Percentiles rank a stretch among this genome's conserved stretches.
These are phyloP conservation scores for Elegia similella DNA, from an alignment of 2,888 invertebrate species.

Conservation along the genomic window DNA sequence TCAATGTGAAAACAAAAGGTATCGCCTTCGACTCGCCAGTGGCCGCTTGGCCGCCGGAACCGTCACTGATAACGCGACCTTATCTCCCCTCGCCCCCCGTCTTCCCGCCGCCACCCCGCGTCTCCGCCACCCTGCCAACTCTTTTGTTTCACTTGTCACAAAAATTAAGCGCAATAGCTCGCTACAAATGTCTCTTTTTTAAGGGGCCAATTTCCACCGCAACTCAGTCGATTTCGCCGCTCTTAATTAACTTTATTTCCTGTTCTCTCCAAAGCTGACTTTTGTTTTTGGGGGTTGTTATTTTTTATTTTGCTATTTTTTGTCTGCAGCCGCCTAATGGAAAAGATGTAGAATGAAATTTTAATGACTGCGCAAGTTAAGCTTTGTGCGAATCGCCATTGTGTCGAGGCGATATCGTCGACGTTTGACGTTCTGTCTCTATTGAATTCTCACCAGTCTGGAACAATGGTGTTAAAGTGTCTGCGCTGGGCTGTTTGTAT, in stretches of 20 bases:
- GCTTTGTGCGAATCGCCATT: conserved; percentile 71
- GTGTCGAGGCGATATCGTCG: conserved; percentile 54
- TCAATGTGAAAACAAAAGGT: conserved; percentile 79
- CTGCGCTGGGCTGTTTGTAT: neutral
- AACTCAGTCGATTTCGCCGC: conserved; percentile 81
- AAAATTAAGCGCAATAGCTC: conserved; percentile 81
- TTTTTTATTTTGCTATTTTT: conserved; percentile 77
- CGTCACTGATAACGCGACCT: conserved; percentile 69
- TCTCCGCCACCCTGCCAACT: conserved; percentile 65
- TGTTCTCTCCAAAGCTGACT: conserved; percentile 76
- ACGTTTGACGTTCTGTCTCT: conserved; percentile 62
- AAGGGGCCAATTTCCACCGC: conserved; percentile 80
- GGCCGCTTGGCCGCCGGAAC: conserved; percentile 64
- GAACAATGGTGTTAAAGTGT: conserved; percentile 47
- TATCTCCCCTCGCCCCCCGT: conserved; percentile 61
- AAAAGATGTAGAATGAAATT: conserved; percentile 80
- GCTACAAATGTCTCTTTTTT: conserved; percentile 81
- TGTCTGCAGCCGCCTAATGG: conserved; percentile 78
- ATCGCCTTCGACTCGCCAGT: conserved; percentile 76
- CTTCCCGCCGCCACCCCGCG: conserved; percentile 40
- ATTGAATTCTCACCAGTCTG: conserved; percentile 46
- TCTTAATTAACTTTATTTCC: conserved; percentile 82
- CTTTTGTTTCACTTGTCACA: conserved; percentile 82
- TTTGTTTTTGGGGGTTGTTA: conserved; percentile 74
- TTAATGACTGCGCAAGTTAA: conserved; percentile 78